These are phyloP conservation scores for Papilio demoleus DNA, from an alignment of 2,888 invertebrate species.

Conservation along the genomic window DNA sequence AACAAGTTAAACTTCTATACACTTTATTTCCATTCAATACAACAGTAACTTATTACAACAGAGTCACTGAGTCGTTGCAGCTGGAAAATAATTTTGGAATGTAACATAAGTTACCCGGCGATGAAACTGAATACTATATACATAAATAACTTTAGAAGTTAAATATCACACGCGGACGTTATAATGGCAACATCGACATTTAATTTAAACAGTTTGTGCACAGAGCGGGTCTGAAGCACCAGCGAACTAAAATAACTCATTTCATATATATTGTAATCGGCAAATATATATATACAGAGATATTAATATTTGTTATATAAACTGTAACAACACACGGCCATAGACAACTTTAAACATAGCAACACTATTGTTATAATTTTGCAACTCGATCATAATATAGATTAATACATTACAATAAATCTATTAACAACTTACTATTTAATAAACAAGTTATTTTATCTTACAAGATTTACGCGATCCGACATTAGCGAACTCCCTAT, in stretches of 20 bases:
- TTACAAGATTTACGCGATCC: slow-evolving; percentile 66
- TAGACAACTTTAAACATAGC: slow-evolving; percentile 50
- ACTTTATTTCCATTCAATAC: slow-evolving; percentile 79
- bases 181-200: slow-evolving; percentile 40
- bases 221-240: slow-evolving; percentile 60
- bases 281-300: slow-evolving; percentile 71
- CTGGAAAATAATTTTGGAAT: slow-evolving; percentile 68
- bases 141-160: slow-evolving; percentile 45
- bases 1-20: slow-evolving; percentile 66
- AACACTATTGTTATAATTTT: slow-evolving; percentile 70
- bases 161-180: slow-evolving; percentile 40
- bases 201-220: slow-evolving; percentile 65
- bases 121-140: slow-evolving; percentile 38
- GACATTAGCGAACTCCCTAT: slow-evolving; percentile 42
- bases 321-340: slow-evolving; percentile 48
- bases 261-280: slow-evolving; percentile 56
- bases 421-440: slow-evolving; percentile 80
- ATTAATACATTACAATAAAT: slow-evolving; percentile 72
- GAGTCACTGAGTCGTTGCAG: slow-evolving; percentile 52
- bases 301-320: slow-evolving; percentile 55
- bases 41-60: slow-evolving; percentile 71
- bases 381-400: slow-evolving; percentile 74
- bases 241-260: slow-evolving; percentile 56
- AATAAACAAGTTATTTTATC: slow-evolving; percentile 74
- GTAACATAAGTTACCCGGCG: slow-evolving; percentile 56